Evolutionary conservation across 2,888 invertebrate genomes (phyloP), one percentile per base, ranked within the genome.

Genomic region (Coecobrya sp.): DNA sequence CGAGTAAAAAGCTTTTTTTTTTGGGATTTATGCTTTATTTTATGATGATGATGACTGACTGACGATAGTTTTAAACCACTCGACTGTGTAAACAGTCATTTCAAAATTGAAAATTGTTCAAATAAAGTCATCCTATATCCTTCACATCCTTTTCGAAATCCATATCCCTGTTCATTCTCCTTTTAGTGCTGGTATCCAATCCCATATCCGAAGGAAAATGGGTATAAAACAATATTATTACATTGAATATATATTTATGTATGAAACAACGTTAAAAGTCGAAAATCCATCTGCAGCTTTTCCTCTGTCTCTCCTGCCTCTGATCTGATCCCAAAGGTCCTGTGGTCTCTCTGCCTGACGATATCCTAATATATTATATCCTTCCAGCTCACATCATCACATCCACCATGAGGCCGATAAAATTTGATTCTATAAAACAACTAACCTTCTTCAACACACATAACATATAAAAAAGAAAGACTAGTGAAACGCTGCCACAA

Each of bases 101-200:
- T 94, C 93, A 94, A 94, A 93, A 94, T 94, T 94, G 94, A 94
- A 94, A 94, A 94, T 94, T 94, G 94, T 94, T 94, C 94, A 94
- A 94, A 94, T 94, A 94, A 93, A 94, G 93, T 93, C 93, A 93
- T 93, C 84, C 84, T 89, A 89, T 89, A 84, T 89, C 89, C 68
- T 82, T 52, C 62, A 89, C 89, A 89, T 89, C 89, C 89, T 82
- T 87, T 82, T 89, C 82, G 3, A 89, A 82, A 82, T 82, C 89
- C 82, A 85, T 49, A 68, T 42, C 45, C 25, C 65, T 27, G 42
- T 49, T 13, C 30, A 19, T 59, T 59, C 59, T 42, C 45, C 55
- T 30, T 86, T 52, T 84, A 70, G 49, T 79, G 76, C 36, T 82
- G 82, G 36, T 59, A 82, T 82, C 36, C 82, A 19, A 30, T 82